Percentiles rank a stretch among this genome's conserved stretches.
phyloP scores from a whole-genome alignment of 2,888 invertebrate species.

The Brachycybe producta region DNA sequence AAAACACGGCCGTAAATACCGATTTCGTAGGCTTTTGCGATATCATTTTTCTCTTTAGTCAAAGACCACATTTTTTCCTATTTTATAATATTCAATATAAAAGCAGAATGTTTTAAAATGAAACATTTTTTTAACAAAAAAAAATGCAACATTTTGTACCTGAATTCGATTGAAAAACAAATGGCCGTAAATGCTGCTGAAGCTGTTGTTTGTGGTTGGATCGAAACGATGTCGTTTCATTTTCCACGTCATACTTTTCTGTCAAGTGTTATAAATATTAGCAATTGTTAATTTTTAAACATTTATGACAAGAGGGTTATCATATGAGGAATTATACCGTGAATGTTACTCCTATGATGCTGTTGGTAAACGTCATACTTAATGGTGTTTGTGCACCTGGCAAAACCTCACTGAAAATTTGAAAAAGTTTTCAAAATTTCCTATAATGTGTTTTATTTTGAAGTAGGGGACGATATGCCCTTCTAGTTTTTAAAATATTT shows the following conservation, averaged over 20 bases:
- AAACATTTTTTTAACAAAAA: neutral
- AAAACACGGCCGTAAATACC: slow-evolving; percentile 6
- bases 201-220: neutral
- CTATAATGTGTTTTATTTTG: too few species aligned
- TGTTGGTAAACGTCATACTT: neutral
- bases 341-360: neutral
- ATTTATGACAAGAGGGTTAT: too few species aligned
- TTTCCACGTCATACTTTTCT: neutral
- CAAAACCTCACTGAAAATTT: neutral
- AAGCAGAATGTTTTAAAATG: neutral
- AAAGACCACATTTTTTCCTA: slow-evolving; percentile 12
- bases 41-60: neutral
- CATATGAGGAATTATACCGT: neutral
- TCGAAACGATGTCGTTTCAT: neutral
- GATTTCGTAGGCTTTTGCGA: slow-evolving; percentile 2
- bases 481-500: too few species aligned
- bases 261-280: neutral
- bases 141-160: neutral
- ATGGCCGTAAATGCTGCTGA: slow-evolving; percentile 2
- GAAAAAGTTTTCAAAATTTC: too few species aligned
- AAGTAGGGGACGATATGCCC: too few species aligned
- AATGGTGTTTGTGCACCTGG: neutral
- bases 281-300: too few species aligned
- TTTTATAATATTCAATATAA: neutral
- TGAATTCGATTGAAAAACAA: slow-evolving; percentile 4